These are phyloP conservation scores for Urocynchramus pylzowi DNA, from an alignment of 2,113 vertebrate genomes.

Conservation along the genomic window DNA sequence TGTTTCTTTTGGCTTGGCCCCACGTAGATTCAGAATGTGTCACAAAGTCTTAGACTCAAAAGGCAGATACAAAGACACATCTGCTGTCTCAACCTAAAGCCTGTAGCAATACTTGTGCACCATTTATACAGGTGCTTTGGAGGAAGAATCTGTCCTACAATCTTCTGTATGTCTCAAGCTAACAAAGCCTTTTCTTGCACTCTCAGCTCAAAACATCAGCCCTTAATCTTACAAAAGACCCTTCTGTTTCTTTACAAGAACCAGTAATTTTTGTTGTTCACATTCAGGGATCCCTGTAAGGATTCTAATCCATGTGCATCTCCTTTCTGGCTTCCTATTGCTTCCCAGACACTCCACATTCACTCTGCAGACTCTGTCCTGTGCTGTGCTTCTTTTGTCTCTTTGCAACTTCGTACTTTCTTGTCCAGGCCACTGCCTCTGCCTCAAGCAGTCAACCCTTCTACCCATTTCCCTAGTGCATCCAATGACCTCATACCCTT, in stretches of 20 bases:
- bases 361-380: not conserved
- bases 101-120: not conserved
- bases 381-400: not conserved
- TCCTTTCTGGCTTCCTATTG: not conserved
- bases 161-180: not conserved
- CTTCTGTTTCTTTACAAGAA: not conserved
- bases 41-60: conserved; percentile 27
- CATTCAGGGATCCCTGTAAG: not conserved
- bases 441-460: not conserved
- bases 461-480: not conserved
- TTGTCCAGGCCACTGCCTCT: not conserved
- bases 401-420: not conserved
- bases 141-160: not conserved
- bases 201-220: not conserved
- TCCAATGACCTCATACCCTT: not conserved
- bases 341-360: not conserved
- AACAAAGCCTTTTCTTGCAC: not conserved
- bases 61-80: not conserved
- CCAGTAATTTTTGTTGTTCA: not conserved
- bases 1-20: conserved; percentile 33
- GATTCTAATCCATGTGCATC: not conserved
- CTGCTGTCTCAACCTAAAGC: not conserved
- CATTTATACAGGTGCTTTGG: not conserved
- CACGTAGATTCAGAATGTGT: conserved; percentile 19
- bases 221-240: not conserved